Evolutionary conservation across 2,797 vertebrate genomes (phyloP).

Genomic region (Oryzias dopingdopingensis): DNA sequence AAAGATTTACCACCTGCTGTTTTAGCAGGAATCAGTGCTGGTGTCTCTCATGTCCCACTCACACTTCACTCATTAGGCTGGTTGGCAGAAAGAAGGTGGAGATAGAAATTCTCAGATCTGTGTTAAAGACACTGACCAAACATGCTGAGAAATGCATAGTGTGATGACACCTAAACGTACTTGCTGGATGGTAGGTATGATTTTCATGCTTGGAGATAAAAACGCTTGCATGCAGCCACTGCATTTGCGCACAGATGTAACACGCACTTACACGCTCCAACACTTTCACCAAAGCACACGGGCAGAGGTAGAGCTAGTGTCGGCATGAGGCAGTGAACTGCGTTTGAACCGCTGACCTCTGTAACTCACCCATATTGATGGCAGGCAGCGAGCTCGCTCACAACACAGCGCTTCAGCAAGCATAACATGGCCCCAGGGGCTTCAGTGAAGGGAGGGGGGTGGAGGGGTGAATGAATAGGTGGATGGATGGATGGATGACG

Average conservation of each 20-base stretch:
- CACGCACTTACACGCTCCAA: conserved; percentile 20
- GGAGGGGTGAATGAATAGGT: conserved; percentile 16
- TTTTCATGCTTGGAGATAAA: conserved; percentile 1
- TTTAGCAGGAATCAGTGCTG: conserved; percentile 25
- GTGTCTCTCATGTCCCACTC: conserved; percentile 31
- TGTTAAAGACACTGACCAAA: conserved; percentile 26
- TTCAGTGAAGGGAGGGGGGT: conserved; percentile 10
- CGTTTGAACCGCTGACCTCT: conserved; percentile 79
- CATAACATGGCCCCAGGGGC: conserved; percentile 64
- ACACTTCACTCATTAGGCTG: conserved; percentile 45
- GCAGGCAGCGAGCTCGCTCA: conserved; percentile 53
- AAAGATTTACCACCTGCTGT: conserved; percentile 37
- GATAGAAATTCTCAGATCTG: conserved; percentile 47
- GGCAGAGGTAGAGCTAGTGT: conserved; percentile 36
- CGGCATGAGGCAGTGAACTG: conserved; percentile 68
- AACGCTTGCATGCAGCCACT: neutral
- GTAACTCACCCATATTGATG: conserved; percentile 82
- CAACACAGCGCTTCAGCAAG: conserved; percentile 64
- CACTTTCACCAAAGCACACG: conserved; percentile 25
- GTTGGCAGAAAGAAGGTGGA: conserved; percentile 40
- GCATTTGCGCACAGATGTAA: conserved; percentile 13
- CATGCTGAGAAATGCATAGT: conserved; percentile 14
- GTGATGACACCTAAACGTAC: conserved; percentile 26
- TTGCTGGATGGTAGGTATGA: neutral
- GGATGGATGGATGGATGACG: conserved; percentile 10